Evolutionary conservation across 1,140 invertebrate species (phyloP), one percentile per base, ranked within the genome.

Genomic region (Bombus waltoni): DNA sequence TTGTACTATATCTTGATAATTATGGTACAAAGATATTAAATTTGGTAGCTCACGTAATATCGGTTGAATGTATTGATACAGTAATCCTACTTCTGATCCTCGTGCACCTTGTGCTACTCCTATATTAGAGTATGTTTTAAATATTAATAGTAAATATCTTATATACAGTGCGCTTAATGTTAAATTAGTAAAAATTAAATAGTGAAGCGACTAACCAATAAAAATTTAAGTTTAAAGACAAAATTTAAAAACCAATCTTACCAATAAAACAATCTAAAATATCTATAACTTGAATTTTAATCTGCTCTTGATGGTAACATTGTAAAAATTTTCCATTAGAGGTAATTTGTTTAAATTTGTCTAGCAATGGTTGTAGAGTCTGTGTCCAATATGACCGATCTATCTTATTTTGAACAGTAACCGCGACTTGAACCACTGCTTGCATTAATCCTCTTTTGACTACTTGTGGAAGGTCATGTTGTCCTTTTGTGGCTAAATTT

Each of bases 1-100:
- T 91, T 98, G 96, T 35, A 98, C 97, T 79, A 98, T 96, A 81
- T 97, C 96, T 74, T 97, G 97, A 94, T 98, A 98, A 95, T 98
- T 98, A 94, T 98, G 97, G 92, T 98, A 98, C 6, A 97, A 91
- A 79, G 96, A 97, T 40, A 98, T 91, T 42, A 98, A 94, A 53
- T 96, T 96, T 4, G 97, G 96, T 88, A 97, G 94, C 92, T 97
- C 96, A 28, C 95, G 94, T 78, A 98, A 91, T 32, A 98, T 94
- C 0, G 96, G 96, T 65, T 96, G 95, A 4, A 97, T 92, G 92
- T 97, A 96, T 83, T 96, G 94, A 93, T 97, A 97, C 13, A 98
- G 93, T 32, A 96, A 94, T 78, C 96, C 94, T 62, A 96, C 96
- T 65, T 96, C 96, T 18, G 96, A 92, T 44, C 96, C 95, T 91